Conservation (phyloP, 2,113 vertebrate genomes). For the Cephalopterus ornatus region DNA sequence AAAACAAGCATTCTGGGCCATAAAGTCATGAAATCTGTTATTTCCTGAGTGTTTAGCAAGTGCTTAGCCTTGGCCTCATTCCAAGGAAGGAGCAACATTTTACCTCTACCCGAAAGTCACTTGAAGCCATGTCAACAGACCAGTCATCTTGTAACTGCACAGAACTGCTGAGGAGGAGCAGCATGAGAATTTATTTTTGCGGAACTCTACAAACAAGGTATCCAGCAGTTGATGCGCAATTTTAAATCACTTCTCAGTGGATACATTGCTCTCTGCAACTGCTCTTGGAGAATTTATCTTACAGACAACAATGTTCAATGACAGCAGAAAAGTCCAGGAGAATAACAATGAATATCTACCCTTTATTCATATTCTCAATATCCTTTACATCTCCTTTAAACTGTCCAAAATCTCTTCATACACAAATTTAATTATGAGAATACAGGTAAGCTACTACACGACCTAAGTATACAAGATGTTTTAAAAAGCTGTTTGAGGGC, state of each 20-base stretch:
- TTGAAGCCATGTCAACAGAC: neutral
- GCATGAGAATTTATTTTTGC: neutral
- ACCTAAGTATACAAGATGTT: neutral
- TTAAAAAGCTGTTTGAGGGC: neutral
- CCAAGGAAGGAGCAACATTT: neutral
- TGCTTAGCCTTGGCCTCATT: neutral
- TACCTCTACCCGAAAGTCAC: neutral
- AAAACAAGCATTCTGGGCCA: neutral
- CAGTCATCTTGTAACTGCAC: neutral
- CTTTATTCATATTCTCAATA: slow-evolving; percentile 35
- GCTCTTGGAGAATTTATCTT: slow-evolving; percentile 21
- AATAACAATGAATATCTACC: slow-evolving; percentile 23
- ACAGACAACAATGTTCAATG: neutral
- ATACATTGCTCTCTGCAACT: slow-evolving; percentile 11
- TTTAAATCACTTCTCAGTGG: slow-evolving; percentile 34
- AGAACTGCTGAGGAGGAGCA: neutral
- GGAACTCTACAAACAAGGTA: slow-evolving; percentile 31
- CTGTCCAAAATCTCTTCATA: neutral
- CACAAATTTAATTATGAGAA: neutral
- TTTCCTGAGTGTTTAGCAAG: neutral
- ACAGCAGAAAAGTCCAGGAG: slow-evolving; percentile 1
- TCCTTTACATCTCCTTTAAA: slow-evolving; percentile 34
- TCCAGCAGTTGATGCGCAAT: slow-evolving; percentile 3
- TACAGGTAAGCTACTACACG: neutral
- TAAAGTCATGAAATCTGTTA: neutral